Percentiles rank a stretch among this genome's conserved stretches.
phyloP scores from a whole-genome alignment of 2,797 vertebrate genomes.

The Bryconaethiops microstoma region DNA sequence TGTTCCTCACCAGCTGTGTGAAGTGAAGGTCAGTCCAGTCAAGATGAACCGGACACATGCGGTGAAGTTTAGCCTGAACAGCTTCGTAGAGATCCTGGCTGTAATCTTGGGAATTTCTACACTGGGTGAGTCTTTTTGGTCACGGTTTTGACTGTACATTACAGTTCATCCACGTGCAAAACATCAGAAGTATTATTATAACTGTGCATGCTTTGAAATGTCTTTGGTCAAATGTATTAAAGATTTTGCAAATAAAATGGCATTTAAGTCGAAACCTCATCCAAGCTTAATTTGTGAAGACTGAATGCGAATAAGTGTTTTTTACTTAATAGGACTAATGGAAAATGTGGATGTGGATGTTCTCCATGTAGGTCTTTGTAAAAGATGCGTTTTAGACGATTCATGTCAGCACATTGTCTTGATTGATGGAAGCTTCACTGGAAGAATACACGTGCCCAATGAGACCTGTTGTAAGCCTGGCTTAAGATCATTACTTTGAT shows the following conservation, averaged over 20 bases:
- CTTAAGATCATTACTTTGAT: too few species aligned
- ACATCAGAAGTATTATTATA: too few species aligned
- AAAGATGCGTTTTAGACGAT: neutral
- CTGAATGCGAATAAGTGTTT: too few species aligned
- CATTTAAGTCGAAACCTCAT: too few species aligned
- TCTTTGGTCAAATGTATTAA: too few species aligned
- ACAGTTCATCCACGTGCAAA: too few species aligned
- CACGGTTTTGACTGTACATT: too few species aligned
- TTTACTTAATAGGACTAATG: too few species aligned
- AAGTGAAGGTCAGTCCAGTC: neutral
- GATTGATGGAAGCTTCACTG: slow-evolving; percentile 7
- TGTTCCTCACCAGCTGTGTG: neutral
- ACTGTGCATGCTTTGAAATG: too few species aligned
- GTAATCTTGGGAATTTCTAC: neutral
- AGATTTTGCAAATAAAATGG: too few species aligned
- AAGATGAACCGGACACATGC: neutral
- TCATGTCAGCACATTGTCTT: neutral
- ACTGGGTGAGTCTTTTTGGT: neutral
- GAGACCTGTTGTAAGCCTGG: neutral
- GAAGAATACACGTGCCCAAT: neutral
- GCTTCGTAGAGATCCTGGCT: neutral
- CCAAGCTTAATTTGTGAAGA: too few species aligned
- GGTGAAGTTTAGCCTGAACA: neutral
- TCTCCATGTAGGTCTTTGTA: neutral
- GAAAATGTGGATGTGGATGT: neutral